Percentiles rank a stretch among this genome's conserved stretches.
phyloP scores from a whole-genome alignment of 2,888 invertebrate species.

The Acronicta psi region DNA sequence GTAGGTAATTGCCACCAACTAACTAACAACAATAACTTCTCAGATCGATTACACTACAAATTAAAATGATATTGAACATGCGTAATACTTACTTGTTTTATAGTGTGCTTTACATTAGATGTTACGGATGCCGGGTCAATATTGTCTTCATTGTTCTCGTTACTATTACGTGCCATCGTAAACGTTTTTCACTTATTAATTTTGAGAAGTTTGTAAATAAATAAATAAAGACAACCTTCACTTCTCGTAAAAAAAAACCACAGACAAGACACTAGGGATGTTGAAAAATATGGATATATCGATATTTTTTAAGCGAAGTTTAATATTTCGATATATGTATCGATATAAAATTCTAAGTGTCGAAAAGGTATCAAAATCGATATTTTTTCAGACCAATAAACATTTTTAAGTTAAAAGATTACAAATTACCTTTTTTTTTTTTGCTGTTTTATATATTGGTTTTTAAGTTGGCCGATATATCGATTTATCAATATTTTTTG shows the following conservation, averaged over 20 bases:
- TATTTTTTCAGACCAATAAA: no score
- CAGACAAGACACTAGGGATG: neutral
- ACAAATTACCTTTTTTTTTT: no score
- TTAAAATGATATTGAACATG: neutral
- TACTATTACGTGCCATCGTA: conserved; percentile 73
- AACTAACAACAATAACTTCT: neutral
- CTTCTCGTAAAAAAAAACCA: no score
- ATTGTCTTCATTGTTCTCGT: conserved; percentile 73
- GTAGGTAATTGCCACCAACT: neutral
- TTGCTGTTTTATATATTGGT: no score
- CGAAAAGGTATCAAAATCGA: no score
- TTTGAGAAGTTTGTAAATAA: conserved; percentile 18
- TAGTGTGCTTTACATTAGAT: conserved; percentile 72
- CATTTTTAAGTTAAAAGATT: no score
- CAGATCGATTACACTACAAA: neutral
- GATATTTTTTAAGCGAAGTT: no score
- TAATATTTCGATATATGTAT: no score
- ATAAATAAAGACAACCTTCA: conserved; percentile 20
- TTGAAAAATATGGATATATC: no score
- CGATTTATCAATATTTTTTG: no score
- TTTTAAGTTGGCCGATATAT: no score
- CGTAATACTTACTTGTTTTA: conserved; percentile 72
- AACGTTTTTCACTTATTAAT: conserved; percentile 22
- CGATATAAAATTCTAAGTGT: no score
- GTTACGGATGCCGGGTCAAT: conserved; percentile 76